Evolutionary conservation across 64 coral and sea anemone species (phyloP).

Genomic region (Anthopleura sola): DNA sequence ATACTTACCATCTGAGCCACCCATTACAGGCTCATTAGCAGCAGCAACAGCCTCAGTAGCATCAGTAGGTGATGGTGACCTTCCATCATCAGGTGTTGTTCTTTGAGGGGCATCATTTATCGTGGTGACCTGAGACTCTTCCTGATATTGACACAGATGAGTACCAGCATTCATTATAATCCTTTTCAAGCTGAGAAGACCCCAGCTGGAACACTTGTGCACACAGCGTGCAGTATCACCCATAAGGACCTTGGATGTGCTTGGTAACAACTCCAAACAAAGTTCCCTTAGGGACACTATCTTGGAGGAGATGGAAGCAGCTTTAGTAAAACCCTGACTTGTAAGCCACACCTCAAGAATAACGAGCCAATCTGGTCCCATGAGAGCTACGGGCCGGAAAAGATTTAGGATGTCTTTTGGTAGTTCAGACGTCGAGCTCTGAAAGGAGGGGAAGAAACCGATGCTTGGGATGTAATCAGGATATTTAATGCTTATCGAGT

Average conservation of each 20-base stretch:
- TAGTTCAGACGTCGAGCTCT: slow-evolving; percentile 65
- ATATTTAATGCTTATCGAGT: slow-evolving; percentile 8
- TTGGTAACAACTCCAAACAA: slow-evolving; percentile 65
- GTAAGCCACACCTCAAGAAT: slow-evolving; percentile 79
- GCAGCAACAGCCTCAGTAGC: slow-evolving; percentile 52
- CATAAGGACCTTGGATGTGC: slow-evolving; percentile 17
- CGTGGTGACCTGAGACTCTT: background rate
- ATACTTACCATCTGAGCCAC: slow-evolving; percentile 27
- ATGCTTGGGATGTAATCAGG: slow-evolving; percentile 37
- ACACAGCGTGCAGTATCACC: slow-evolving; percentile 60
- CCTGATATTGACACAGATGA: slow-evolving; percentile 38
- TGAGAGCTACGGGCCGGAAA: slow-evolving; percentile 78
- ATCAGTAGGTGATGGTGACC: slow-evolving; percentile 37
- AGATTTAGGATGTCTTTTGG: slow-evolving; percentile 61
- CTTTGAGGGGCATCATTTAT: background rate
- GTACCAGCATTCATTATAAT: slow-evolving; percentile 79
- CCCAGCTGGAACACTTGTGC: slow-evolving; percentile 73
- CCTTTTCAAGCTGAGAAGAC: slow-evolving; percentile 55
- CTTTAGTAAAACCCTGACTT: slow-evolving; percentile 81
- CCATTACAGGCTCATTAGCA: slow-evolving; percentile 38
- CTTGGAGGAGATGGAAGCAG: slow-evolving; percentile 58
- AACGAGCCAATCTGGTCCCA: slow-evolving; percentile 70
- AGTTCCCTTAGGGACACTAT: slow-evolving; percentile 67
- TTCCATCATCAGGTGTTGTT: slow-evolving; percentile 6
- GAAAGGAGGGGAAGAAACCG: slow-evolving; percentile 80